phyloP scores from a whole-genome alignment of 2,888 invertebrate species.

The Synanthedon formicaeformis region DNA sequence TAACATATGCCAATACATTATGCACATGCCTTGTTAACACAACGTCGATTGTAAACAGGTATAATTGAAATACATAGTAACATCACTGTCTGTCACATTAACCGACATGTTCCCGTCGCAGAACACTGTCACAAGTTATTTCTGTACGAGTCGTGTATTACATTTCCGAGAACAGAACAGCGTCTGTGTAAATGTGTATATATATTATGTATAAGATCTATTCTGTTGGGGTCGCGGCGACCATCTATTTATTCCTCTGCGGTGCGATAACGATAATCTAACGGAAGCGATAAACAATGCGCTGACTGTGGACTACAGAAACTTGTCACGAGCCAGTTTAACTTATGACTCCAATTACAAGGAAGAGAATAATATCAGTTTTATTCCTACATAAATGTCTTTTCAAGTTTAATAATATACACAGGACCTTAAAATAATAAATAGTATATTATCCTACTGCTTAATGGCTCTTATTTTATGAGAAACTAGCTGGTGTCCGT shows the following conservation, averaged over 20 bases:
- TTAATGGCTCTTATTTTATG: too few species aligned
- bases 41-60: too few species aligned
- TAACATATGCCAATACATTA: too few species aligned
- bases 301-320: slow-evolving; percentile 13
- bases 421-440: too few species aligned
- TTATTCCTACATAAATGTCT: not conserved
- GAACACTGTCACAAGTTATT: slow-evolving; percentile 23
- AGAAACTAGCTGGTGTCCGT: too few species aligned
- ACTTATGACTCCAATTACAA: not conserved
- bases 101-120: not conserved
- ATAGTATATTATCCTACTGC: too few species aligned
- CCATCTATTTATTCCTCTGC: slow-evolving; percentile 4
- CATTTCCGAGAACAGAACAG: slow-evolving; percentile 32
- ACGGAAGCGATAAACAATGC: slow-evolving; percentile 35
- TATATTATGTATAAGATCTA: not conserved
- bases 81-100: too few species aligned
- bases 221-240: slow-evolving; percentile 24
- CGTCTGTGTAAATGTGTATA: not conserved
- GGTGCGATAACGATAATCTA: slow-evolving; percentile 29
- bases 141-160: slow-evolving; percentile 20
- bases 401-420: not conserved
- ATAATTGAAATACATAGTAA: too few species aligned
- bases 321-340: not conserved
- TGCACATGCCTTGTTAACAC: too few species aligned
- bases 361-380: not conserved